phyloP scores from a whole-genome alignment of 2,888 invertebrate species.

The Cactoblastis cactorum region DNA sequence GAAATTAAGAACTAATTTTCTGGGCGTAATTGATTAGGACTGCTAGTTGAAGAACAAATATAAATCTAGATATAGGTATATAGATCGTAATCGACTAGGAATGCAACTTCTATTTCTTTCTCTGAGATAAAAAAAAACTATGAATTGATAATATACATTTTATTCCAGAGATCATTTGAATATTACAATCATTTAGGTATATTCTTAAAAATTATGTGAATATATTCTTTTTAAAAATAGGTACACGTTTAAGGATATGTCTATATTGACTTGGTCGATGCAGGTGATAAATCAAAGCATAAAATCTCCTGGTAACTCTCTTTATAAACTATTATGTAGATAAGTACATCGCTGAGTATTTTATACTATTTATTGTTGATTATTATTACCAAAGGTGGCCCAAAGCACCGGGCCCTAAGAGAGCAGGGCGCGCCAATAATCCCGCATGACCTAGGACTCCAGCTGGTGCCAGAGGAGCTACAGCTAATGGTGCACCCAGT shows the following conservation, averaged over 20 bases:
- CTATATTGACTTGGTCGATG: neutral
- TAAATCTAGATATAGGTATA: too few species aligned
- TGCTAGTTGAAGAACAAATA: too few species aligned
- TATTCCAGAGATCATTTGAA: neutral
- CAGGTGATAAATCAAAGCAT: slow-evolving; percentile 14
- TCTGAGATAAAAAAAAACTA: too few species aligned
- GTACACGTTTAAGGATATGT: neutral
- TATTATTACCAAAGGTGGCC: slow-evolving; percentile 48
- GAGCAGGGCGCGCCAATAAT: slow-evolving; percentile 25
- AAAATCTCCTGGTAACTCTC: slow-evolving; percentile 59
- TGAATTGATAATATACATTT: neutral
- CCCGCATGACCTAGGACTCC: slow-evolving; percentile 25
- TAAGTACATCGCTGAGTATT: slow-evolving; percentile 33
- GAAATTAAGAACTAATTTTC: too few species aligned
- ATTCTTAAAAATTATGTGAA: too few species aligned
- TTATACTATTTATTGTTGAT: slow-evolving; percentile 29
- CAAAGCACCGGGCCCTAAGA: slow-evolving; percentile 29
- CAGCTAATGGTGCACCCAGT: slow-evolving; percentile 23
- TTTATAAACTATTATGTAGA: slow-evolving; percentile 54
- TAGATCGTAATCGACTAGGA: too few species aligned
- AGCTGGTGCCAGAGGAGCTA: slow-evolving; percentile 25
- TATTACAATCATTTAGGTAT: too few species aligned
- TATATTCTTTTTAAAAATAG: neutral
- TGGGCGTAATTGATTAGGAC: too few species aligned
- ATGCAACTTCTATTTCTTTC: too few species aligned